A percentile compares a stretch with the other conserved stretches of the same genome.
phyloP scores from a whole-genome alignment of 1,140 invertebrate species.

The Teleogryllus occipitalis region DNA sequence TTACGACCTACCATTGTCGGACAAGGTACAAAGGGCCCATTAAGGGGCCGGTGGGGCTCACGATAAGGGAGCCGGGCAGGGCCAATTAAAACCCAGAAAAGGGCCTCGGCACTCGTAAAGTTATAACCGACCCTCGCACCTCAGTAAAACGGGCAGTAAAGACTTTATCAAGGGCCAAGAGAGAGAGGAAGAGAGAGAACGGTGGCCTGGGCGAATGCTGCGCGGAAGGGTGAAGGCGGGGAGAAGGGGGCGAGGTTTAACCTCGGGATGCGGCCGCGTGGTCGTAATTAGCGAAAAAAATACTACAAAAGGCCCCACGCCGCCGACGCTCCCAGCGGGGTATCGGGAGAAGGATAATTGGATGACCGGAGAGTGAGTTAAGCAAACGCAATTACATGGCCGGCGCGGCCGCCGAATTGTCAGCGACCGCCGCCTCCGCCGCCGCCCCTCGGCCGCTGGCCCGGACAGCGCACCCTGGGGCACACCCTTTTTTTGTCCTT shows the following conservation, averaged over 20 bases:
- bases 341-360: neutral
- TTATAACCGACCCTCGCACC: neutral
- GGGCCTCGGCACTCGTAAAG: neutral
- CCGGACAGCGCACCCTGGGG: no score
- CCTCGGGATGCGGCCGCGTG: neutral
- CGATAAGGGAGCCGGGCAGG: neutral
- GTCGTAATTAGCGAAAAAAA: neutral
- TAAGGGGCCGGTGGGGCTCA: neutral
- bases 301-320: neutral
- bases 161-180: neutral
- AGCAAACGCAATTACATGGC: neutral
- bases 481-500: no score
- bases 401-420: neutral
- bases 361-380: neutral
- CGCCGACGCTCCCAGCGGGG: neutral
- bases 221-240: no score
- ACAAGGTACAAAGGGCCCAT: neutral
- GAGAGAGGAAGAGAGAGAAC: no score
- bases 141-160: neutral
- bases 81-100: slow-evolving; percentile 4
- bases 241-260: neutral
- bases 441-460: no score
- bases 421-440: neutral
- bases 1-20: slow-evolving; percentile 3
- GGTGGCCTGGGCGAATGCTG: no score